A percentile compares a stretch with the other conserved stretches of the same genome.
Conservation (phyloP, 2,113 vertebrate species). For the Mus musculus region GRCm39 chr2:75137001-75137500, state of each 20-base stretch:
- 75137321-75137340: background rate
- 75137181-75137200: background rate
- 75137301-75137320: background rate
- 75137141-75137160: rapidly evolving
- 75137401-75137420: background rate
- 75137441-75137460: background rate
- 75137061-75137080: background rate
- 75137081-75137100: too few species aligned
- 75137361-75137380: background rate
- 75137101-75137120: too few species aligned
- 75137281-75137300: background rate
- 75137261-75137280: background rate
- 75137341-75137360: background rate
- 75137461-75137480: background rate
- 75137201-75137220: background rate
- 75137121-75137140: too few species aligned
- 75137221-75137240: background rate
- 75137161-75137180: background rate
- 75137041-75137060: background rate
- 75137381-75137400: background rate
- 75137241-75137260: background rate
- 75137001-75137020: background rate
- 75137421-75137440: background rate
- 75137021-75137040: background rate
- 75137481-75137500: background rate